Evolutionary conservation across 2,797 vertebrate genomes (phyloP).

Genomic region (Acrossocheilus wenchowensis): DNA sequence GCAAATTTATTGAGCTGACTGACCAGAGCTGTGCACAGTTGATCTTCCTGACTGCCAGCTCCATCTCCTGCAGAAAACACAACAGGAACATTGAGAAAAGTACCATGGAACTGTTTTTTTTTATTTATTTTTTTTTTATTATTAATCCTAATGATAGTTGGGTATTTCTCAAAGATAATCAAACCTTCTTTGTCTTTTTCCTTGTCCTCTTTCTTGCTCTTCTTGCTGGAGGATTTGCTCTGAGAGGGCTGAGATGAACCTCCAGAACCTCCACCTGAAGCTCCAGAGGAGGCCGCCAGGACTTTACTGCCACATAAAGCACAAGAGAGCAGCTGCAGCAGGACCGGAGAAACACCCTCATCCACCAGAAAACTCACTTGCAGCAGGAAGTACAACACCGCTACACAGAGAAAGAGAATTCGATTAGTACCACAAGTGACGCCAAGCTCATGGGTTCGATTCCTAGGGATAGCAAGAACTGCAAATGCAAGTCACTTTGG

Average conservation of each 20-base stretch:
- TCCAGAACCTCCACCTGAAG: conserved; percentile 79
- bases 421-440: background rate
- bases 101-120: background rate
- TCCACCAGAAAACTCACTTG: conserved; percentile 99
- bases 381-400: conserved; percentile 96
- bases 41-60: conserved; percentile 92
- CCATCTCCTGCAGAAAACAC: conserved; percentile 82
- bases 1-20: conserved; percentile 98
- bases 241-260: conserved; percentile 85
- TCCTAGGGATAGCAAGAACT: background rate
- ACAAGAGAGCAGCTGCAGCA: conserved; percentile 95
- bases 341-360: conserved; percentile 94
- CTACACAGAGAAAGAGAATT: conserved; percentile 70
- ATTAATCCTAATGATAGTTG: background rate
- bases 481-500: background rate
- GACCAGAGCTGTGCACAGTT: conserved; percentile 94
- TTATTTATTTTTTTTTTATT: background rate
- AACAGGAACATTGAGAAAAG: background rate
- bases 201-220: conserved; percentile 98
- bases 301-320: conserved; percentile 98
- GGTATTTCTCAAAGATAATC: background rate
- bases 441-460: background rate
- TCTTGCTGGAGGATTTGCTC: conserved; percentile 95
- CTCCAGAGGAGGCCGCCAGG: conserved; percentile 81
- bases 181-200: conserved; percentile 95